phyloP scores from a whole-genome alignment of 2,797 vertebrate species.

The Anguilla obscura region DNA sequence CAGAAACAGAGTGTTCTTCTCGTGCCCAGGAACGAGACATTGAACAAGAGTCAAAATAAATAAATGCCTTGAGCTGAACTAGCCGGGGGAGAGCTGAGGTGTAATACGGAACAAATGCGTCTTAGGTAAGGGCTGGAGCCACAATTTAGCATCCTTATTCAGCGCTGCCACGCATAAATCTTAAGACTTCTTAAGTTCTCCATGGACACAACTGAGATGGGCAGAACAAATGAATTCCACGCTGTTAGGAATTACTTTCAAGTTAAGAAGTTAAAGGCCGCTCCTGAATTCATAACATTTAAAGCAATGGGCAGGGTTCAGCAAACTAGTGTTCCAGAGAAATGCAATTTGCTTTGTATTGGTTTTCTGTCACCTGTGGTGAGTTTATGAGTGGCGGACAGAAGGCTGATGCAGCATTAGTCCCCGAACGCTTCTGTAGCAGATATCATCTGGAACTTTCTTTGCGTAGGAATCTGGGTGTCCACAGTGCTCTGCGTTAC shows the following conservation, averaged over 20 bases:
- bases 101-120: not conserved
- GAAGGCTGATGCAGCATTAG: not conserved
- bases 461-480: not conserved
- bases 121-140: not conserved
- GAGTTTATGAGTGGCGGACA: not conserved
- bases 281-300: slow-evolving; percentile 19
- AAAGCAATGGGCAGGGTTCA: not conserved
- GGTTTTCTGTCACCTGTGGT: slow-evolving; percentile 18
- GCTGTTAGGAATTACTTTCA: not conserved
- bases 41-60: not conserved
- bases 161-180: not conserved
- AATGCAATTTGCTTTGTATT: slow-evolving; percentile 19
- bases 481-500: not conserved
- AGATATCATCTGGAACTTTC: not conserved
- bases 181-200: not conserved
- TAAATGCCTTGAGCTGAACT: not conserved
- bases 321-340: not conserved
- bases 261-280: not conserved
- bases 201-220: no score
- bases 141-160: not conserved
- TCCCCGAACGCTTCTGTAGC: not conserved
- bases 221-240: not conserved
- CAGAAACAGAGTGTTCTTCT: not conserved
- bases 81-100: not conserved
- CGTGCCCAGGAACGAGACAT: not conserved